Evolutionary conservation across 1,140 invertebrate genomes (phyloP).

Genomic region (Drosophila burlai): DNA sequence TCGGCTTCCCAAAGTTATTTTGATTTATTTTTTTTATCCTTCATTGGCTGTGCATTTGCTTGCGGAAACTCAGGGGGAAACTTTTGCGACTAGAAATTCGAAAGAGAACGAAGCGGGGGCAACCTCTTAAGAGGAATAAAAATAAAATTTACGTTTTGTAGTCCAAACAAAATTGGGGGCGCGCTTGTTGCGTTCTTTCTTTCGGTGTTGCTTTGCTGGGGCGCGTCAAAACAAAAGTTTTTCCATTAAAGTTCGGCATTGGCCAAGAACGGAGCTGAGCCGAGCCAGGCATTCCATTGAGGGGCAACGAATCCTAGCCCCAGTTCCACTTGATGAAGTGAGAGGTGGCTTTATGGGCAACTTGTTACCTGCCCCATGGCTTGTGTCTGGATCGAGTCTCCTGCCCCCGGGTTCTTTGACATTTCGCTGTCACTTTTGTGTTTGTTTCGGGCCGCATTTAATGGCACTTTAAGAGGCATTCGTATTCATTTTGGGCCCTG

Average conservation of each 20-base stretch:
- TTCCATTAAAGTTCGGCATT: slow-evolving; percentile 77
- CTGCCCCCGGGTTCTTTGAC: slow-evolving; percentile 51
- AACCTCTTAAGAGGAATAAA: slow-evolving; percentile 60
- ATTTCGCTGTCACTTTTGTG: slow-evolving; percentile 58
- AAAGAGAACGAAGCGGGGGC: not conserved
- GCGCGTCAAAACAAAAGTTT: slow-evolving; percentile 80
- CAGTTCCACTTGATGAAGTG: slow-evolving; percentile 47
- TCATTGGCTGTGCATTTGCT: slow-evolving; percentile 46
- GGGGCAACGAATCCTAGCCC: slow-evolving; percentile 19
- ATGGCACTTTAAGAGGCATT: slow-evolving; percentile 68
- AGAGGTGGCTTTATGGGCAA: slow-evolving; percentile 66
- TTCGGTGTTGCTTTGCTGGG: slow-evolving; percentile 34
- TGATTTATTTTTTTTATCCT: not conserved
- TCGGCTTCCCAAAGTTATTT: not conserved
- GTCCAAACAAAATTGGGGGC: slow-evolving; percentile 53
- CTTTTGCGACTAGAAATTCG: slow-evolving; percentile 30
- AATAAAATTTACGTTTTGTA: slow-evolving; percentile 72
- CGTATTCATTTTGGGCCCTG: slow-evolving; percentile 62
- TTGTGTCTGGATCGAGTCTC: slow-evolving; percentile 42
- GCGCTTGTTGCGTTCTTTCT: slow-evolving; percentile 50
- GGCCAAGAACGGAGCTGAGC: slow-evolving; percentile 21
- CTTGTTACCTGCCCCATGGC: slow-evolving; percentile 68
- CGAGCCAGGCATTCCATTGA: not conserved
- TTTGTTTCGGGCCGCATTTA: slow-evolving; percentile 51
- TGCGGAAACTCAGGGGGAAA: slow-evolving; percentile 22